Conservation (phyloP, 2,797 vertebrate species). For the Chiroxiphia lanceolata region DNA sequence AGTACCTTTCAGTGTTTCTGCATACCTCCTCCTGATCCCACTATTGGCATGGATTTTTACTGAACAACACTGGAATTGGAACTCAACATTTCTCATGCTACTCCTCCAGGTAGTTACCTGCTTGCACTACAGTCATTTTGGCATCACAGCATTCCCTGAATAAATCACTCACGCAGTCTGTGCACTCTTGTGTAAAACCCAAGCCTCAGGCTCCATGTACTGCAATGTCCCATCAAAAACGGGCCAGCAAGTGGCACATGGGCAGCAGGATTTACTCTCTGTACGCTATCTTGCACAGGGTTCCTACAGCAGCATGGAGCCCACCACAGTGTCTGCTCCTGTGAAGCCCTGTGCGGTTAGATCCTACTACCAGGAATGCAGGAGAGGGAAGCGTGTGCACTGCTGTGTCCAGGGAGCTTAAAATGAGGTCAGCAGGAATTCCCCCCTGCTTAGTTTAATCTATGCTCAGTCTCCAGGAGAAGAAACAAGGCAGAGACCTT, state of each 20-base stretch:
- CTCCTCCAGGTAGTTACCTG: background rate
- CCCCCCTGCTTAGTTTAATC: background rate
- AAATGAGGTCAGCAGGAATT: background rate
- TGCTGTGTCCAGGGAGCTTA: background rate
- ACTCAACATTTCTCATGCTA: background rate
- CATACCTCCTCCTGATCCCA: background rate
- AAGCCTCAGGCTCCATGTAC: background rate
- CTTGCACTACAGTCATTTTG: background rate
- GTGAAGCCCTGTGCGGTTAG: background rate
- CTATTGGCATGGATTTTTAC: background rate
- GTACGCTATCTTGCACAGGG: background rate
- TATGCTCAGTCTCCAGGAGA: background rate
- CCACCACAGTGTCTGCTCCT: background rate
- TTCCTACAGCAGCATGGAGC: background rate
- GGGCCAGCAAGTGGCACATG: rapidly evolving
- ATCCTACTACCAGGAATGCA: background rate
- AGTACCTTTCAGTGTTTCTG: background rate
- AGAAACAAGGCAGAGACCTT: background rate
- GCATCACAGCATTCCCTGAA: background rate
- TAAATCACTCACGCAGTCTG: background rate
- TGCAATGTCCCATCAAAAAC: background rate
- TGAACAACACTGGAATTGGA: background rate
- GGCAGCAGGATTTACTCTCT: background rate
- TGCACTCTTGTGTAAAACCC: background rate
- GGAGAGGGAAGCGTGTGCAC: rapidly evolving